Percentiles rank a stretch among this genome's conserved stretches.
Conservation (phyloP, 1,140 invertebrate species). For the Hyles vespertilio region DNA sequence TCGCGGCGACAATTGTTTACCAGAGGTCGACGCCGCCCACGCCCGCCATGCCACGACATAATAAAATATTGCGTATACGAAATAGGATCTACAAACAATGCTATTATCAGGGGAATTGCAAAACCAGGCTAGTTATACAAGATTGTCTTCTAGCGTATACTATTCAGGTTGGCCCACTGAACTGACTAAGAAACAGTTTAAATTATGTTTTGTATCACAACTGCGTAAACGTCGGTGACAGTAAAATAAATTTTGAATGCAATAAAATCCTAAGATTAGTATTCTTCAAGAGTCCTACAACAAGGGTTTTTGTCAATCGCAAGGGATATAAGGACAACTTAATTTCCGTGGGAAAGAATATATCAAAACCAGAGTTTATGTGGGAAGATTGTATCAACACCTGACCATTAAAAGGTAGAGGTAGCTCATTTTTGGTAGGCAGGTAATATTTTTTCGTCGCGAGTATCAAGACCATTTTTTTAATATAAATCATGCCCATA, state of each 20-base stretch:
- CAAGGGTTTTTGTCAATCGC: not conserved
- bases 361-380: conserved; percentile 29
- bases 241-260: not conserved
- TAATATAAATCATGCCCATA: not conserved
- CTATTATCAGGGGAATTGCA: conserved; percentile 21
- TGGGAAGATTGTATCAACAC: conserved; percentile 39
- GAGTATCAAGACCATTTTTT: not conserved
- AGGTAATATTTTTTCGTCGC: conserved; percentile 41
- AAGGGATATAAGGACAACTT: not conserved
- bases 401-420: conserved; percentile 30
- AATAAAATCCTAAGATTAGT: not conserved
- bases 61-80: conserved; percentile 20
- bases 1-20: conserved; percentile 23
- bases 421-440: conserved; percentile 33
- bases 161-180: not conserved
- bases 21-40: conserved; percentile 21
- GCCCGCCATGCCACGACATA: conserved; percentile 12
- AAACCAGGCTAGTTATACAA: conserved; percentile 12
- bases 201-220: not conserved
- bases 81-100: conserved; percentile 26
- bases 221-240: not conserved
- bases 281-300: not conserved
- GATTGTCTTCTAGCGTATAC: conserved; percentile 4
- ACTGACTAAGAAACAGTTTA: conserved; percentile 5
- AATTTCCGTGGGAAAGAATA: conserved; percentile 40